Conservation (phyloP, 2,888 invertebrate species). For the Cheilosia soror region DNA sequence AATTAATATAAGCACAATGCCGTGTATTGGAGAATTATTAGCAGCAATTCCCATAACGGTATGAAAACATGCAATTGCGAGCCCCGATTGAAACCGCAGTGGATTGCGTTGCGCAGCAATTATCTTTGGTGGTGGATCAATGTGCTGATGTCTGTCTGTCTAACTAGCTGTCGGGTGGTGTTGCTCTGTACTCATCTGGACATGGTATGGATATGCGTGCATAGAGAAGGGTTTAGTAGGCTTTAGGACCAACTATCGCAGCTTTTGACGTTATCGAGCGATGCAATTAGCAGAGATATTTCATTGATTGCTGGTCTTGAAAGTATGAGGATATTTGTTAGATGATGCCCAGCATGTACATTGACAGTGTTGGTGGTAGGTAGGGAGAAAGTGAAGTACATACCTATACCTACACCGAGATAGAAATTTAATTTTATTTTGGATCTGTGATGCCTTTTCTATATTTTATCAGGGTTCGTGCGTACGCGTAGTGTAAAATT, state of each 20-base stretch:
- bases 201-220: neutral
- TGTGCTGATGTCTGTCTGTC: slow-evolving; percentile 51
- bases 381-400: neutral
- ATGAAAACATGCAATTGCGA: slow-evolving; percentile 60
- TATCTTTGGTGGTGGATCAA: slow-evolving; percentile 65
- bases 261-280: slow-evolving; percentile 43
- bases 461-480: neutral
- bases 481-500: slow-evolving; percentile 10
- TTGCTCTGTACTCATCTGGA: slow-evolving; percentile 2
- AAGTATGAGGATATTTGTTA: slow-evolving; percentile 31
- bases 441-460: slow-evolving; percentile 16
- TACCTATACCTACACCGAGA: neutral
- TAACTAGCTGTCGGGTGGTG: slow-evolving; percentile 27
- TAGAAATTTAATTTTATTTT: slow-evolving; percentile 45
- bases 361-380: neutral
- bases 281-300: slow-evolving; percentile 50
- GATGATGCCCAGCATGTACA: slow-evolving; percentile 6
- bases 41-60: slow-evolving; percentile 58
- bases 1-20: slow-evolving; percentile 58
- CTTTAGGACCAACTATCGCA: slow-evolving; percentile 8
- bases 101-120: slow-evolving; percentile 60
- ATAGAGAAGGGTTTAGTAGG: slow-evolving; percentile 3
- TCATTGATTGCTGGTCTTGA: slow-evolving; percentile 35
- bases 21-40: slow-evolving; percentile 55
- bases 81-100: slow-evolving; percentile 38